These are phyloP conservation scores for Halcyon malimbica DNA, from an alignment of 2,113 vertebrate genomes.

Conservation along the genomic window DNA sequence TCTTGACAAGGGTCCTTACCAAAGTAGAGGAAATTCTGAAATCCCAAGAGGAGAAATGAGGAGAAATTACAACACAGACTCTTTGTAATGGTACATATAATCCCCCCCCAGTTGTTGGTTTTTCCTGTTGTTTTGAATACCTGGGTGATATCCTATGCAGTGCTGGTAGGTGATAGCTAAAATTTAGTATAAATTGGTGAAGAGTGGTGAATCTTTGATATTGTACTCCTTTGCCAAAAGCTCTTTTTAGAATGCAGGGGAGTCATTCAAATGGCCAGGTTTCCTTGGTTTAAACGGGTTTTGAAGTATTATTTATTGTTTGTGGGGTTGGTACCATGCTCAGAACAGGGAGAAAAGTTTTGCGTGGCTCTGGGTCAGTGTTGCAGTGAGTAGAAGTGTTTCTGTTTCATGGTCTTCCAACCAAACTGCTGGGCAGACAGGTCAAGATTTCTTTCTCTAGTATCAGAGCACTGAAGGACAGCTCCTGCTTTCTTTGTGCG, in stretches of 20 bases:
- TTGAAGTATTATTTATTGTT: not conserved
- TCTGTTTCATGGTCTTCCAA: not conserved
- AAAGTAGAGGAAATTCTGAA: not conserved
- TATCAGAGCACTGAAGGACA: not conserved
- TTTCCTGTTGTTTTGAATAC: not conserved
- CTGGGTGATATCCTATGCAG: not conserved
- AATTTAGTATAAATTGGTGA: not conserved
- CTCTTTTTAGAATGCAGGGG: no score
- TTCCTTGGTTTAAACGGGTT: not conserved
- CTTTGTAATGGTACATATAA: not conserved
- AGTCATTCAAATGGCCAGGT: not conserved
- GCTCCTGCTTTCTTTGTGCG: not conserved
- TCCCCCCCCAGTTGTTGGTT: no score
- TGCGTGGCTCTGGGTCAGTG: not conserved
- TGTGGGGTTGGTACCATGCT: rapidly evolving
- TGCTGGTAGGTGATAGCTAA: not conserved
- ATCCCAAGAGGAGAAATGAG: not conserved
- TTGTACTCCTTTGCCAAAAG: not conserved
- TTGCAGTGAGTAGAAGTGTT: not conserved
- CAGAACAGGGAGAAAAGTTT: not conserved
- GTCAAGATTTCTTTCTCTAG: not conserved
- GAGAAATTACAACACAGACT: not conserved
- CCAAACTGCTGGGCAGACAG: not conserved
- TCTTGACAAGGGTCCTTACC: not conserved
- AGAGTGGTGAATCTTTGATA: not conserved